Base-by-base conservation (phyloP, 2,113 vertebrate species). In the Dipodomys spectabilis region DNA sequence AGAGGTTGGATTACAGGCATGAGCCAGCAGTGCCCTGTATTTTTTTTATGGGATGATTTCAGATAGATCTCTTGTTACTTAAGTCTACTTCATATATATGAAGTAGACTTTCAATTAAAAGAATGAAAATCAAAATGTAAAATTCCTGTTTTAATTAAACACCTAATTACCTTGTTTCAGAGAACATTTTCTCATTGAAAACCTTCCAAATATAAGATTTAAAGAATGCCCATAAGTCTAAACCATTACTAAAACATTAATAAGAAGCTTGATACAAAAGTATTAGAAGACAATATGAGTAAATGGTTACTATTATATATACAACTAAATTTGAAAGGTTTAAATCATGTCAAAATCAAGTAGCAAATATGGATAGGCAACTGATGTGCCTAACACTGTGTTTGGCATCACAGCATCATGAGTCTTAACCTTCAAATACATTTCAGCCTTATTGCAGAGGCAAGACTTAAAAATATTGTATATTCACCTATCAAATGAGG, bases 181-280 rank as follows among this genome's bases (percentile, higher is more conserved):
- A 67, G 60, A 93, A 35, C n/a, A 88, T 28, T 92, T 86, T 96
- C 39, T 79, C 84, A 74, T 84, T 60, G 83, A n/a, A 86, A 82
- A 60, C 16, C 53, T 67, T 93, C 2, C 25, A 90, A 93, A 23
- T 64, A 60, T 1, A 67, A 32, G 15, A 85, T 86, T 88, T 82
- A 92, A 92, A 93, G 86, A 13, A 79, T 82, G 39, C 12, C 44
- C 90, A 65, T 62, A 90, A 81, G 79, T 85, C 57, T 74, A 95
- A 84, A 45, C 18, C 64, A 92, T 67, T 30, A 67, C 85, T 84
- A 64, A 77, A 39, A 32, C 75, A 73, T 74, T 82, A 88, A 60
- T 86, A 79, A 87, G 73, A 95, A 88, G 90, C n/a, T 45, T 84
- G 69, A 94, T 49, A 86, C n/a, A 69, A 86, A 86, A 60, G 11